phyloP scores from a whole-genome alignment of 2,113 vertebrate species.

The Siniperca knerii region DNA sequence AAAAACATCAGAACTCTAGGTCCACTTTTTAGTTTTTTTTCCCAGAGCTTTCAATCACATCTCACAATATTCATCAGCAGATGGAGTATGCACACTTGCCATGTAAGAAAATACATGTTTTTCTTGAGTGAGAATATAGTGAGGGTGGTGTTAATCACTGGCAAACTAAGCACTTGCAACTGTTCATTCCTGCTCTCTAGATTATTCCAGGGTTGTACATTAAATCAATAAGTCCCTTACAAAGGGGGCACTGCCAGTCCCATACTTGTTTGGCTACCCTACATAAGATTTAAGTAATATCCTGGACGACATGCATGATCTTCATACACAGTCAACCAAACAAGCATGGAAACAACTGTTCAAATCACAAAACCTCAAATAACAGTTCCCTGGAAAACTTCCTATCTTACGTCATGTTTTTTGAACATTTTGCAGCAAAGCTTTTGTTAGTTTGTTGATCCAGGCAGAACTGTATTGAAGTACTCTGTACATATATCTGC shows the following conservation, averaged over 20 bases:
- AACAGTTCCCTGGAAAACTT: constrained; percentile 16
- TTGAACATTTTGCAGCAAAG: constrained; percentile 21
- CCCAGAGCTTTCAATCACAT: not conserved
- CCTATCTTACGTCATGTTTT: not conserved
- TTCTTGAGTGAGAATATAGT: not conserved
- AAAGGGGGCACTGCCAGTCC: not conserved
- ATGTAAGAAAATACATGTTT: not conserved
- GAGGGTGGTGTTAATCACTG: not conserved
- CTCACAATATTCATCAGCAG: not conserved
- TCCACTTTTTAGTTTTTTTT: not conserved
- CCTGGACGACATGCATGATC: not conserved
- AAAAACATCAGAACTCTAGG: not conserved
- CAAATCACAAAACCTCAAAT: not conserved
- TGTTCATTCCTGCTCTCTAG: not conserved
- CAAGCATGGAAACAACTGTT: not conserved
- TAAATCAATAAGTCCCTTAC: not conserved
- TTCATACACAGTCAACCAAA: not conserved
- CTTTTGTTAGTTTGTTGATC: constrained; percentile 42
- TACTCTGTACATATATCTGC: constrained; percentile 15
- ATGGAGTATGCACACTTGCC: not conserved
- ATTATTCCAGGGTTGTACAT: not conserved
- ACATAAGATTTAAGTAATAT: not conserved
- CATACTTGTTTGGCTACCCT: not conserved
- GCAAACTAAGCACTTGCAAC: not conserved
- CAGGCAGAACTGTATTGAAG: constrained; percentile 23